Evolutionary conservation across 2,113 vertebrate genomes (phyloP).

Genomic region (Nesoenas mayeri): DNA sequence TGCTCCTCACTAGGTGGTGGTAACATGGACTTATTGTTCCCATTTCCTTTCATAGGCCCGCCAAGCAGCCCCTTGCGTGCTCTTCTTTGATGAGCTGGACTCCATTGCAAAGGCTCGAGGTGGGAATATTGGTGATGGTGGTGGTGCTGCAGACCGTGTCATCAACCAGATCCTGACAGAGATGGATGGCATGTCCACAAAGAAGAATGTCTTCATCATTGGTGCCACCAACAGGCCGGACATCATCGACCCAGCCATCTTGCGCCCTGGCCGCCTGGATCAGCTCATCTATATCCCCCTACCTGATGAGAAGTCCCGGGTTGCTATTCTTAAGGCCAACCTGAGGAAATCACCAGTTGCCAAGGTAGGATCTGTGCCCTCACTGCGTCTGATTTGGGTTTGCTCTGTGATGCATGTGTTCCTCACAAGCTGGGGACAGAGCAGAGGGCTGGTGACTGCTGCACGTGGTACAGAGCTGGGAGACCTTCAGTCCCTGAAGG

Average conservation of each 20-base stretch:
- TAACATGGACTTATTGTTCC: background rate
- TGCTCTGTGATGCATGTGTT: fast-evolving
- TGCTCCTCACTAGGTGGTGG: fast-evolving
- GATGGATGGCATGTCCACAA: slow-evolving; percentile 99
- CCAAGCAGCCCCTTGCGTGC: slow-evolving; percentile 94
- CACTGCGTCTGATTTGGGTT: background rate
- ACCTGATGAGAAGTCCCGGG: slow-evolving; percentile 96
- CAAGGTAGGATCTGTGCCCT: slow-evolving; percentile 77
- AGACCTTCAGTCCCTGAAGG: background rate
- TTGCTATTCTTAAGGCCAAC: slow-evolving; percentile 96
- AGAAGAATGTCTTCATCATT: slow-evolving; percentile 98
- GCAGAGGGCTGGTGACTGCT: background rate
- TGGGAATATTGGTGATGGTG: slow-evolving; percentile 94
- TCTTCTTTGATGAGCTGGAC: slow-evolving; percentile 98
- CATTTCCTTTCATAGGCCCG: slow-evolving; percentile 78
- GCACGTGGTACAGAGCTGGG: fast-evolving
- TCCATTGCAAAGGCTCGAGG: slow-evolving; percentile 98
- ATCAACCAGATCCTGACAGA: slow-evolving; percentile 99
- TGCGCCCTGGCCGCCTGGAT: slow-evolving; percentile 94
- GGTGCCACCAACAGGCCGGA: slow-evolving; percentile 98
- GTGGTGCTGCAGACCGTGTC: slow-evolving; percentile 94
- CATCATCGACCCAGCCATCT: slow-evolving; percentile 97
- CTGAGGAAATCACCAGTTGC: slow-evolving; percentile 97
- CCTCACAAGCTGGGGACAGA: background rate
- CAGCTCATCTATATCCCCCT: slow-evolving; percentile 98